A percentile compares a stretch with the other conserved stretches of the same genome.
Evolutionary conservation across 2,113 vertebrate species (phyloP).

Genomic region (Charadrius vociferus): DNA sequence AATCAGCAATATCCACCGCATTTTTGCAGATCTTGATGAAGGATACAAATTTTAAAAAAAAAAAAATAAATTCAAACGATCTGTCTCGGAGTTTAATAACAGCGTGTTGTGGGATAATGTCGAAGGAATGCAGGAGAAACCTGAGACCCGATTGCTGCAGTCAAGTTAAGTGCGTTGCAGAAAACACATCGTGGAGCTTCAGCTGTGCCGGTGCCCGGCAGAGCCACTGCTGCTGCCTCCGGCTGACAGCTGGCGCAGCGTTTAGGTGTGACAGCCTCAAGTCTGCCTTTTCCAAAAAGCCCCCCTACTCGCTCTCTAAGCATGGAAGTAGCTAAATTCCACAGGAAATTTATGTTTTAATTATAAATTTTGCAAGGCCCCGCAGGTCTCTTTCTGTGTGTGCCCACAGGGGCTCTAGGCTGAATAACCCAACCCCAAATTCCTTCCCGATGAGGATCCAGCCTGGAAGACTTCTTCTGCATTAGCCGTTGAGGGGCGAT

Average conservation of each 20-base stretch:
- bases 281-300: background rate
- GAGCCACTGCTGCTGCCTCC: background rate
- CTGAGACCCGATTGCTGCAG: background rate
- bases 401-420: background rate
- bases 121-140: conserved; percentile 31
- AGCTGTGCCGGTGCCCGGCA: background rate
- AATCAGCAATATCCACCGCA: background rate
- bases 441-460: background rate
- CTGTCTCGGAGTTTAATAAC: background rate
- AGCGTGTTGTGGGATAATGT: background rate
- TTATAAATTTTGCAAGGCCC: background rate
- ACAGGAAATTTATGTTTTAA: background rate
- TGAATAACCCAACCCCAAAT: background rate
- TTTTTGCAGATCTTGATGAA: conserved; percentile 26
- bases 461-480: background rate
- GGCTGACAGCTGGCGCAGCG: fast-evolving
- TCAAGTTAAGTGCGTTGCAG: background rate
- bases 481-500: fast-evolving
- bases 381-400: background rate
- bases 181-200: background rate
- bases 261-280: background rate
- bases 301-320: background rate
- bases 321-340: background rate
- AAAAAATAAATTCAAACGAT: background rate
- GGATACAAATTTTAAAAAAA: background rate